Percentiles rank a stretch among this genome's conserved stretches.
These are phyloP conservation scores for Grapholita molesta DNA, from an alignment of 1,140 invertebrate species.

Conservation along the genomic window DNA sequence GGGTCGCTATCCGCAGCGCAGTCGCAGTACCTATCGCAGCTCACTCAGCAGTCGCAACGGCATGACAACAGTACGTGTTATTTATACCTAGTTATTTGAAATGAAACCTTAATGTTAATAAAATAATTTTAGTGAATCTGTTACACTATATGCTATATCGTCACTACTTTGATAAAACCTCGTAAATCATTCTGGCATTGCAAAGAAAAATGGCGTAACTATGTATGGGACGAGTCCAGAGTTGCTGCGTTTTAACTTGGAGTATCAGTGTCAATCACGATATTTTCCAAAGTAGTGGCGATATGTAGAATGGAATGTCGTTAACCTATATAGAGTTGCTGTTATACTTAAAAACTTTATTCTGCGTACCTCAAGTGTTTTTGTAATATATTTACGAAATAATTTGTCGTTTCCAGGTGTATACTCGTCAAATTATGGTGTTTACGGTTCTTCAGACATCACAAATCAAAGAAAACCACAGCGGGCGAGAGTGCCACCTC, in stretches of 20 bases:
- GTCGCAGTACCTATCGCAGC: slow-evolving; percentile 84
- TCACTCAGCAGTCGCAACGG: slow-evolving; percentile 81
- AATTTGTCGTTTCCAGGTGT: slow-evolving; percentile 36
- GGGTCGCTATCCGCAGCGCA: slow-evolving; percentile 82
- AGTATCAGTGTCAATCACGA: too few species aligned
- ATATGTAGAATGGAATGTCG: too few species aligned
- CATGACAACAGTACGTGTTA: slow-evolving; percentile 54
- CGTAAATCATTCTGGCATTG: too few species aligned
- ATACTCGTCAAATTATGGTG: slow-evolving; percentile 62
- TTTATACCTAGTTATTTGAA: background rate
- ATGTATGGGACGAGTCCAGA: too few species aligned
- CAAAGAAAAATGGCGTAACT: too few species aligned
- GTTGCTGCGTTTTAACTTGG: too few species aligned
- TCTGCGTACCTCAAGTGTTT: too few species aligned
- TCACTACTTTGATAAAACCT: too few species aligned
- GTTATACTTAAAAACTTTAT: too few species aligned
- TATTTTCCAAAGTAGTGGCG: too few species aligned
- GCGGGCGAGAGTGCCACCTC: slow-evolving; percentile 90
- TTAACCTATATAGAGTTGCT: too few species aligned
- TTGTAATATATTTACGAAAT: background rate
- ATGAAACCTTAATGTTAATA: background rate
- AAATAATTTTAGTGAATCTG: background rate
- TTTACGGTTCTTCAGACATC: slow-evolving; percentile 53
- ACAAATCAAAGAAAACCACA: slow-evolving; percentile 81
- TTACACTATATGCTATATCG: too few species aligned